These are phyloP conservation scores for Gallinago paraguaiae DNA, from an alignment of 2,113 vertebrate species.

Conservation along the genomic window DNA sequence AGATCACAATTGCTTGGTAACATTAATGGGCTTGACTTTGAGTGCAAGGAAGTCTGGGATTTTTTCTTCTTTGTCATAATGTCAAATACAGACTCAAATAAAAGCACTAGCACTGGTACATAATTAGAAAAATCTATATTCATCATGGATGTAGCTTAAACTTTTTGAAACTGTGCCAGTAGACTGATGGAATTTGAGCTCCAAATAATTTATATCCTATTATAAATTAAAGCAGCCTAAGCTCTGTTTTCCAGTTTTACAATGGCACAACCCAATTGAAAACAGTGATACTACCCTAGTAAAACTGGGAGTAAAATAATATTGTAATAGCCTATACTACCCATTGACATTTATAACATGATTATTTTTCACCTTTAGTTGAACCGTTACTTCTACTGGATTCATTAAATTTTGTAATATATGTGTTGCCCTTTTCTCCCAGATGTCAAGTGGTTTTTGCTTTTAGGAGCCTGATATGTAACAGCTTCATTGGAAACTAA, in stretches of 20 bases:
- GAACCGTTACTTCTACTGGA: background rate
- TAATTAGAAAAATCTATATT: background rate
- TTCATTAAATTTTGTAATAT: constrained; percentile 27
- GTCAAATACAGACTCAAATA: background rate
- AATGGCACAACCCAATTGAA: background rate
- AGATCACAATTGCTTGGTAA: background rate
- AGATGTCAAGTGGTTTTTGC: background rate
- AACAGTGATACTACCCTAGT: background rate
- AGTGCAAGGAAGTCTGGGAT: background rate
- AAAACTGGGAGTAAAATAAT: background rate
- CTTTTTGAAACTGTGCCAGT: background rate
- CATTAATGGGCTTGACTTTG: background rate
- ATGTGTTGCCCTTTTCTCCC: background rate
- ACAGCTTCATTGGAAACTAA: background rate
- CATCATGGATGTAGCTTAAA: background rate
- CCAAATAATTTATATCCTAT: background rate
- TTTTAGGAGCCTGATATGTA: background rate
- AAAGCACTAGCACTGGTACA: background rate
- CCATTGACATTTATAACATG: background rate
- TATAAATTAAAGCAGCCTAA: background rate
- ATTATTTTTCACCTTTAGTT: constrained; percentile 27
- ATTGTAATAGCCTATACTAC: background rate
- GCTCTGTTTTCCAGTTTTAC: background rate
- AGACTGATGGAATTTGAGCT: background rate
- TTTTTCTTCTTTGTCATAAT: background rate